phyloP scores from a whole-genome alignment of 2,113 vertebrate species.

The Monarcha castaneiventris region DNA sequence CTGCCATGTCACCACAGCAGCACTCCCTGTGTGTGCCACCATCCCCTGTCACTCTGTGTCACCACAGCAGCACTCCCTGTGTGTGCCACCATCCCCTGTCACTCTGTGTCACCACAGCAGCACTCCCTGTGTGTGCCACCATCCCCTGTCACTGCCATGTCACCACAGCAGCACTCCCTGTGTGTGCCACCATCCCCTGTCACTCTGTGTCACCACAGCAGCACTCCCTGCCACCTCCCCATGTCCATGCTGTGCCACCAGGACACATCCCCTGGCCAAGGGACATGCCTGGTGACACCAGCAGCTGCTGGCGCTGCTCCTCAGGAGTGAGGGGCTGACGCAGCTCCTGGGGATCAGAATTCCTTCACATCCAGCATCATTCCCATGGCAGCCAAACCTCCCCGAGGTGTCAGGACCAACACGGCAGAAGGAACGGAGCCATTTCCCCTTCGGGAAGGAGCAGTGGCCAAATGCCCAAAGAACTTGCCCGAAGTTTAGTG shows the following conservation, averaged over 20 bases:
- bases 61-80: background rate
- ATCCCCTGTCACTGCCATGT: accelerated
- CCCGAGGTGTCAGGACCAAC: background rate
- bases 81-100: background rate
- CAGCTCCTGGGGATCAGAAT: too few relatives aligned
- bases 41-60: background rate
- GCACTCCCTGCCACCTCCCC: background rate
- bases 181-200: background rate
- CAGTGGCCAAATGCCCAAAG: accelerated
- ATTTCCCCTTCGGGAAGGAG: background rate
- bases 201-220: background rate
- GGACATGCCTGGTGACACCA: background rate
- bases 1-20: background rate
- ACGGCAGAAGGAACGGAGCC: background rate
- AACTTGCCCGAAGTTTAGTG: accelerated
- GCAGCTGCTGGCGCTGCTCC: background rate
- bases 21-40: background rate
- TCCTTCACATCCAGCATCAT: background rate
- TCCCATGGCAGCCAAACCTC: background rate
- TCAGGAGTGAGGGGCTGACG: background rate
- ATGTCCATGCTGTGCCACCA: background rate
- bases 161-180: background rate
- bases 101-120: background rate
- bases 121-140: background rate
- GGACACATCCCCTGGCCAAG: background rate